Percentiles rank a stretch among this genome's conserved stretches.
These are phyloP conservation scores for Muscicapa comitata DNA, from an alignment of 2,797 vertebrate genomes.

Conservation along the genomic window DNA sequence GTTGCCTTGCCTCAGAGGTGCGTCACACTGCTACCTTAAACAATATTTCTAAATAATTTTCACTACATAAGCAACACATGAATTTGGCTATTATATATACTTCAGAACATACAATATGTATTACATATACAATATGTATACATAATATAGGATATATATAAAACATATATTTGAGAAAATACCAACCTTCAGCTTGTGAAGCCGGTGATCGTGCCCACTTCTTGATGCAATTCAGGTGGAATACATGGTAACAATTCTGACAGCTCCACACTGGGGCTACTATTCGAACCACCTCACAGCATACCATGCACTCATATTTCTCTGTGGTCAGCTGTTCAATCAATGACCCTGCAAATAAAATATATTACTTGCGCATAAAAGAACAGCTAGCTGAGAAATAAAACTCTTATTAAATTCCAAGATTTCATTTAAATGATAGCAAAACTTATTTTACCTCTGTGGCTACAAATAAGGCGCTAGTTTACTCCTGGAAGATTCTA, in stretches of 20 bases:
- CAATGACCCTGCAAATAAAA: constrained; percentile 82
- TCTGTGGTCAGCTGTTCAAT: constrained; percentile 95
- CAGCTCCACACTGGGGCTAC: constrained; percentile 95
- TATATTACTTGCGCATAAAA: not conserved
- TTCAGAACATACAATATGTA: not conserved
- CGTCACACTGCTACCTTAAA: not conserved
- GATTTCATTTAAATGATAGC: not conserved
- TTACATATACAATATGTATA: not conserved
- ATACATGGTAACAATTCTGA: constrained; percentile 96
- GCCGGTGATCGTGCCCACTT: constrained; percentile 97
- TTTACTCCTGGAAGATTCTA: not conserved
- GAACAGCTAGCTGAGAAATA: not conserved
- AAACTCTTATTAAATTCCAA: not conserved
- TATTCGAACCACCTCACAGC: constrained; percentile 90
- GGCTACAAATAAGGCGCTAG: not conserved
- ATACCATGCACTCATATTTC: constrained; percentile 99
- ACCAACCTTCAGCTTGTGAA: constrained; percentile 91
- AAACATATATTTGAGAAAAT: not conserved
- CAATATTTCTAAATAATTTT: not conserved
- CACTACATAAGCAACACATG: not conserved
- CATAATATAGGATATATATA: not conserved
- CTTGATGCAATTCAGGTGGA: constrained; percentile 97
- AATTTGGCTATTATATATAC: not conserved
- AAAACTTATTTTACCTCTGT: not conserved
- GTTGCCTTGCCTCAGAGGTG: not conserved